Conservation (phyloP, 2,797 vertebrate species). For the Taenioides sp. region DNA sequence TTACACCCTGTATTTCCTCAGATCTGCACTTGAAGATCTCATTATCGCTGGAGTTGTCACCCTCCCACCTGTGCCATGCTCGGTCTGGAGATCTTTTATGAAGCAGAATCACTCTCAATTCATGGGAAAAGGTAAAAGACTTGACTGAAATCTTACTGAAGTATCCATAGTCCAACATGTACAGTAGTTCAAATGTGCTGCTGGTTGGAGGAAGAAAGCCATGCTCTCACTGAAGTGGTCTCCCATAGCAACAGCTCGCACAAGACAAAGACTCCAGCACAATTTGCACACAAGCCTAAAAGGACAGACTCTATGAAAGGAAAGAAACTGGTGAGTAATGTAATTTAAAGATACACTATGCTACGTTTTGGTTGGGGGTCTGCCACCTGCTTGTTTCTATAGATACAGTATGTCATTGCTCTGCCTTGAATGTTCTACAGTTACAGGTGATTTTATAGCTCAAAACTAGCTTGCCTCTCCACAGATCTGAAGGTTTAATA, state of each 20-base stretch:
- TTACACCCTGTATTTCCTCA: slow-evolving; percentile 2
- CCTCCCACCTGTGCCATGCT: slow-evolving; percentile 18
- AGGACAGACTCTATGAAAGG: background rate
- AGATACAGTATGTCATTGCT: too few species aligned
- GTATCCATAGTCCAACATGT: background rate
- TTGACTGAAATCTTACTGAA: background rate
- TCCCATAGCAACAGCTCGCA: slow-evolving; percentile 43
- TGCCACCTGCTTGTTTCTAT: too few species aligned
- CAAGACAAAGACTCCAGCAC: slow-evolving; percentile 20
- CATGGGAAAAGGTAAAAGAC: background rate
- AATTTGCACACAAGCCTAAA: slow-evolving; percentile 24
- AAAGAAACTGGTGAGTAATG: background rate
- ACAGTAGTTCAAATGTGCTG: background rate
- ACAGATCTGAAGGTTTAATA: too few species aligned
- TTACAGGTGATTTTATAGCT: too few species aligned
- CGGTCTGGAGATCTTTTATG: slow-evolving; percentile 11
- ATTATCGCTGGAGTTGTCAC: slow-evolving; percentile 50
- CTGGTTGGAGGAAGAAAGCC: background rate
- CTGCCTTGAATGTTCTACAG: too few species aligned
- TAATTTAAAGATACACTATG: background rate
- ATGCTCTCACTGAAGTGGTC: slow-evolving; percentile 4
- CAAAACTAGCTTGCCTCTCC: too few species aligned
- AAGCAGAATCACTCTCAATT: background rate
- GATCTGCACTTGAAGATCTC: slow-evolving; percentile 38
- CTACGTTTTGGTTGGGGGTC: too few species aligned